Evolutionary conservation across 2,888 invertebrate species (phyloP), one percentile per base, ranked within the genome.

Genomic region (Mechanitis messenoides): DNA sequence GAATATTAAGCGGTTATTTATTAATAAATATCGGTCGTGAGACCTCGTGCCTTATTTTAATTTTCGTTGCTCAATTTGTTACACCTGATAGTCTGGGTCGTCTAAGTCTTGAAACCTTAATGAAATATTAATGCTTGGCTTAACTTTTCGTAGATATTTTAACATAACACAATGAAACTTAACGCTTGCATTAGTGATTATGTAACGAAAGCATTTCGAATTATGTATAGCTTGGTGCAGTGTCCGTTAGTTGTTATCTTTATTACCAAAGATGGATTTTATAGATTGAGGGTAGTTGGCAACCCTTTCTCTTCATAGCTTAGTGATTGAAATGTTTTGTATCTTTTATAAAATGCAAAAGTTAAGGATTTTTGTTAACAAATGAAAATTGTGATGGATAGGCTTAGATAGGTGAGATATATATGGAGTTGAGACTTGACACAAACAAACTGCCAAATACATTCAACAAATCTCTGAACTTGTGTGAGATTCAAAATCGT

Each of bases 211-310:
- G 50, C 50, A 50, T 55, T 61, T 57, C 47, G 55, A 46, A 58
- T 53, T 54, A 61, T 60, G 61, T 60, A 73, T 76, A 76, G 76
- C 73, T 76, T 79, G 80, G 76, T 80, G 78, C 78, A 80, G 77
- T 75, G 77, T 81, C 78, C 74, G 78, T 81, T 83, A 75, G 80
- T 82, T 80, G 83, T 84, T 84, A 81, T 85, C 81, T 82, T 84
- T 83, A 83, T 86, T 86, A 88, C 89, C 88, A 89, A 89, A 88
- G 88, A 88, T 83, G 84, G 82, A 82, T 81, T 20, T 80, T 81
- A 76, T 80, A 81, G 79, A 75, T 76, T 76, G 74, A 79, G 77
- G 78, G 78, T 78, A 74, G 70, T 74, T 72, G 75, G 73, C 77
- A 76, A 73, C 81, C 83, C 81, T 81, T 81, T 78, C 78, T 82